Percentiles rank a stretch among this genome's conserved stretches.
phyloP scores from a whole-genome alignment of 2,888 invertebrate species.

The Platycheirus albimanus region DNA sequence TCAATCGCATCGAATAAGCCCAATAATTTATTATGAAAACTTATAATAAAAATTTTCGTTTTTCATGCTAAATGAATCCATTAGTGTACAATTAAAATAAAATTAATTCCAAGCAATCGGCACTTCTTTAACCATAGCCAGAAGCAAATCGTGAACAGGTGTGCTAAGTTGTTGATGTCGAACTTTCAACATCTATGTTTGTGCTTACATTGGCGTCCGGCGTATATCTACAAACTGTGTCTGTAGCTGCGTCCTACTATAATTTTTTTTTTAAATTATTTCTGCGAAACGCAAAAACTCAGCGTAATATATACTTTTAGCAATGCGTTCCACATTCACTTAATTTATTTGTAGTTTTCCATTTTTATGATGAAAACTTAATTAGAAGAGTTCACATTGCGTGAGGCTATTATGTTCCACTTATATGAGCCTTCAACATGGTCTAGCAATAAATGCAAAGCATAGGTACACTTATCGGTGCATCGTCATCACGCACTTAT shows the following conservation, averaged over 20 bases:
- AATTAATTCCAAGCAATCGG: constrained; percentile 33
- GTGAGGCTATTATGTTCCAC: constrained; percentile 54
- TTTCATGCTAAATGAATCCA: constrained; percentile 38
- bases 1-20: too few relatives aligned
- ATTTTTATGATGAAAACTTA: constrained; percentile 63
- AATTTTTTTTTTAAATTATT: constrained; percentile 9
- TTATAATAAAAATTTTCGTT: too few relatives aligned
- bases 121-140: constrained; percentile 4
- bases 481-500: constrained; percentile 66
- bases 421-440: constrained; percentile 63
- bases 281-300: constrained; percentile 15
- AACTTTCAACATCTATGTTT: constrained; percentile 47
- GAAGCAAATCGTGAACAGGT: constrained; percentile 45
- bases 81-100: constrained; percentile 42
- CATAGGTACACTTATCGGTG: constrained; percentile 30
- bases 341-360: constrained; percentile 56
- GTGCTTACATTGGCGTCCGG: constrained; percentile 18
- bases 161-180: constrained; percentile 48
- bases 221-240: constrained; percentile 2
- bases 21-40: too few relatives aligned
- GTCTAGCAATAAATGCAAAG: constrained; percentile 53
- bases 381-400: constrained; percentile 72
- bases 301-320: constrained; percentile 20
- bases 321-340: constrained; percentile 29
- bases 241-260: background rate